A percentile compares a stretch with the other conserved stretches of the same genome.
These are phyloP conservation scores for Thera obeliscata DNA, from an alignment of 2,888 invertebrate genomes.

Conservation along the genomic window DNA sequence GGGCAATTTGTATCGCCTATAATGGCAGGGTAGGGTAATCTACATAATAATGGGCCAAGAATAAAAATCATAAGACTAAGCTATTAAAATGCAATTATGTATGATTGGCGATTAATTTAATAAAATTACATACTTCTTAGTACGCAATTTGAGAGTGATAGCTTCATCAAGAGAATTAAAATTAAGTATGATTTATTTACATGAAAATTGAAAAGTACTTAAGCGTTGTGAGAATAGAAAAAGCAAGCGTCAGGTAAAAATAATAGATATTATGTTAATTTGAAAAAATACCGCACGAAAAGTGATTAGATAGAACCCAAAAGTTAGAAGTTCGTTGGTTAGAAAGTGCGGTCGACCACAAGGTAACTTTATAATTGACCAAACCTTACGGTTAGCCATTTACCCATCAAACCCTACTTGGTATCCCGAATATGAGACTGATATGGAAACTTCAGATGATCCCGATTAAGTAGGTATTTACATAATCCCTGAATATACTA, in stretches of 20 bases:
- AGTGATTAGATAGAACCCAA: no score
- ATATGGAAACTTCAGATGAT: conserved; percentile 31
- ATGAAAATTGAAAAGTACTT: background rate
- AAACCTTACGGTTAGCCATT: background rate
- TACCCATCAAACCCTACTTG: conserved; percentile 36
- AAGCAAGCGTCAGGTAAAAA: no score
- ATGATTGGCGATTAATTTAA: conserved; percentile 67
- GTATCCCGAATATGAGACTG: conserved; percentile 28
- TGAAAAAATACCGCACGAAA: no score
- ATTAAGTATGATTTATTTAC: conserved; percentile 24
- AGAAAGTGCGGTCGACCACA: background rate
- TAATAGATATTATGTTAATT: no score
- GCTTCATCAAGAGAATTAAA: conserved; percentile 50
- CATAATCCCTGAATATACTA: conserved; percentile 47
- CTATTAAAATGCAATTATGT: conserved; percentile 70
- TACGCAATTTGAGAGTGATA: conserved; percentile 50
- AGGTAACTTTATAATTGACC: background rate
- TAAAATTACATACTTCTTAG: conserved; percentile 59
- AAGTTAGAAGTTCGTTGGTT: no score
- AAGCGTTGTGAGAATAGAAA: conserved; percentile 10
- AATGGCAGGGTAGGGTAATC: conserved; percentile 44
- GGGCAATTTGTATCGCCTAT: conserved; percentile 44
- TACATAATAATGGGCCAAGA: conserved; percentile 58
- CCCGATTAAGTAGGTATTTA: conserved; percentile 35
- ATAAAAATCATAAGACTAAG: conserved; percentile 52